These are phyloP conservation scores for Cataglyphis hispanica DNA, from an alignment of 1,140 invertebrate species.

Conservation along the genomic window DNA sequence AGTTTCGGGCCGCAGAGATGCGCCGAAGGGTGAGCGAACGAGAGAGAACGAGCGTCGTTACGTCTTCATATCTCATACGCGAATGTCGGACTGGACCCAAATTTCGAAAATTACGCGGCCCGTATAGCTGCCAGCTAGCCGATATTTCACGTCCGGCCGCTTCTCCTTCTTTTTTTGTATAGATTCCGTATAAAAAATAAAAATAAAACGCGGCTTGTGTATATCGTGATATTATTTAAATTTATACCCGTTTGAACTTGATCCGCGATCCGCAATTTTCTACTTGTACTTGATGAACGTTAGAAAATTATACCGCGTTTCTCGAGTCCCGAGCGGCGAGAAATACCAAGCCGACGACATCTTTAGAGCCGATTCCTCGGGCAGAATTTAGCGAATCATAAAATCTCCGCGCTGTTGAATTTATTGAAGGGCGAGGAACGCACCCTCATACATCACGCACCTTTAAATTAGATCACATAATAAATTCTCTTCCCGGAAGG, in stretches of 20 bases:
- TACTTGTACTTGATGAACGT: conserved; percentile 33
- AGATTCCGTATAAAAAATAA: background rate
- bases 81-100: conserved; percentile 41
- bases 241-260: conserved; percentile 29
- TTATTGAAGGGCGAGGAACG: conserved; percentile 63
- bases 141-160: conserved; percentile 46
- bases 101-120: conserved; percentile 60
- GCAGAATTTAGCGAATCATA: conserved; percentile 60
- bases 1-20: conserved; percentile 51
- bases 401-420: conserved; percentile 61
- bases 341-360: conserved; percentile 54
- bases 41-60: conserved; percentile 56
- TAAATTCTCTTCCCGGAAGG: conserved; percentile 82
- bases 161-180: conserved; percentile 46
- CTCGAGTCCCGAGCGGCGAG: conserved; percentile 13
- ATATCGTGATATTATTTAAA: conserved; percentile 60
- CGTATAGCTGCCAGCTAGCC: conserved; percentile 54
- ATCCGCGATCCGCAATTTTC: conserved; percentile 25
- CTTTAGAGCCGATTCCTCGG: conserved; percentile 55
- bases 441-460: conserved; percentile 70
- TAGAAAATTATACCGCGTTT: conserved; percentile 40
- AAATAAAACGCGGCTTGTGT: conserved; percentile 27
- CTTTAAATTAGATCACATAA: conserved; percentile 84
- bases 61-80: conserved; percentile 69
- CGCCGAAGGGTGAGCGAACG: background rate